Conservation (phyloP, 2,797 vertebrate genomes). For the Spondyliosoma cantharus region DNA sequence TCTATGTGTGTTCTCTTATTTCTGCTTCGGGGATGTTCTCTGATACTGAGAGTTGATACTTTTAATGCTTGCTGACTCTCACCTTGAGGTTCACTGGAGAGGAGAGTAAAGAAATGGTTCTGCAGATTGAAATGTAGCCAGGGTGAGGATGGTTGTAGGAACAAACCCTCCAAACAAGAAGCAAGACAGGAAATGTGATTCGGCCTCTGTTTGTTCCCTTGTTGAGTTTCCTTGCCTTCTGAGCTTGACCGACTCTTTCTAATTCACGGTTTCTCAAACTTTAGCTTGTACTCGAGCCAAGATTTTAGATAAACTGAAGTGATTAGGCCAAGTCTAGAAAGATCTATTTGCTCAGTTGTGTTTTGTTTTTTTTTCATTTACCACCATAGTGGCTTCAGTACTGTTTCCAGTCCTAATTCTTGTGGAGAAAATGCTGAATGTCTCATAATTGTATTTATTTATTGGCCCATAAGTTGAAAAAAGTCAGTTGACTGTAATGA, state of each 20-base stretch:
- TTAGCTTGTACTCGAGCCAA: background rate
- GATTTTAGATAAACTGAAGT: background rate
- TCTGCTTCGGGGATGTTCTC: background rate
- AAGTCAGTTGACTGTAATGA: background rate
- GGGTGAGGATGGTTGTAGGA: background rate
- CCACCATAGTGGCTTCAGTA: background rate
- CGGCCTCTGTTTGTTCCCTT: constrained; percentile 6
- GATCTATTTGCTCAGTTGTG: background rate
- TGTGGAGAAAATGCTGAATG: background rate
- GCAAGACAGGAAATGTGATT: constrained; percentile 8
- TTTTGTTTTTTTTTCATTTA: background rate
- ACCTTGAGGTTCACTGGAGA: constrained; percentile 14
- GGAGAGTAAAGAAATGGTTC: constrained; percentile 13
- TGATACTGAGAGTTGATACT: background rate
- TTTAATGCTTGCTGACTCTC: constrained; percentile 4
- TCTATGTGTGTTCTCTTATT: constrained; percentile 5
- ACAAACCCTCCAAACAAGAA: constrained; percentile 1
- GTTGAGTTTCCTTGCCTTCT: background rate
- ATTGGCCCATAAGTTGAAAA: background rate
- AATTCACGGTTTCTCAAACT: background rate
- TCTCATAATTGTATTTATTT: background rate
- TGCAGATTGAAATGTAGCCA: constrained; percentile 12
- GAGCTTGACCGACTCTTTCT: background rate
- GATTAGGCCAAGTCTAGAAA: background rate
- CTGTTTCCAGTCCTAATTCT: background rate